phyloP scores from a whole-genome alignment of 2,113 vertebrate species.

The Indicator maculatus region DNA sequence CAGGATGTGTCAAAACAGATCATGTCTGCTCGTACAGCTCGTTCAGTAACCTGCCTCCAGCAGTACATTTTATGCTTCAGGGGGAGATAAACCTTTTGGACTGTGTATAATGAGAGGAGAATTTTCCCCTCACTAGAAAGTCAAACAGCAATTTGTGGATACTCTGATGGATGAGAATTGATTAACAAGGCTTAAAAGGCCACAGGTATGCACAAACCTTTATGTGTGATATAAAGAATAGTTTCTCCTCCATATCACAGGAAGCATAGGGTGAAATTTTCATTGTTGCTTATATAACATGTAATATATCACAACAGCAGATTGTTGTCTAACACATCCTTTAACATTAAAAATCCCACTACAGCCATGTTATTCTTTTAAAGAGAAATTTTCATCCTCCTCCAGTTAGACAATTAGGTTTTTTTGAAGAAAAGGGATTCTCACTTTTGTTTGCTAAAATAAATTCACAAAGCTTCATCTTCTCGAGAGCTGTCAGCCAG shows the following conservation, averaged over 20 bases:
- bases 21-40: not conserved
- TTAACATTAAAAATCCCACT: not conserved
- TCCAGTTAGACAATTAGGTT: fast-evolving
- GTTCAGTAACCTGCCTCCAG: constrained; percentile 37
- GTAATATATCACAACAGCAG: not conserved
- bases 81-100: constrained; percentile 36
- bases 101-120: not conserved
- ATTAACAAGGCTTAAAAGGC: constrained; percentile 21
- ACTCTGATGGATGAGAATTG: constrained; percentile 44
- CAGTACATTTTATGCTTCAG: not conserved
- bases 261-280: not conserved
- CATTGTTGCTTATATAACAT: not conserved
- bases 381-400: not conserved
- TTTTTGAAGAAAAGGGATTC: not conserved
- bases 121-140: constrained; percentile 12
- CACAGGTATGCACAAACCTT: not conserved
- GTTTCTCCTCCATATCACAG: not conserved
- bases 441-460: not conserved
- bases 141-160: not conserved
- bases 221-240: not conserved
- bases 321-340: not conserved
- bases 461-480: not conserved
- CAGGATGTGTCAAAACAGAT: not conserved
- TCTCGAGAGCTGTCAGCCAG: not conserved
- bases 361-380: not conserved